Evolutionary conservation across 2,113 vertebrate species (phyloP), one percentile per base, ranked within the genome.

Genomic region (Lycaon pictus): DNA sequence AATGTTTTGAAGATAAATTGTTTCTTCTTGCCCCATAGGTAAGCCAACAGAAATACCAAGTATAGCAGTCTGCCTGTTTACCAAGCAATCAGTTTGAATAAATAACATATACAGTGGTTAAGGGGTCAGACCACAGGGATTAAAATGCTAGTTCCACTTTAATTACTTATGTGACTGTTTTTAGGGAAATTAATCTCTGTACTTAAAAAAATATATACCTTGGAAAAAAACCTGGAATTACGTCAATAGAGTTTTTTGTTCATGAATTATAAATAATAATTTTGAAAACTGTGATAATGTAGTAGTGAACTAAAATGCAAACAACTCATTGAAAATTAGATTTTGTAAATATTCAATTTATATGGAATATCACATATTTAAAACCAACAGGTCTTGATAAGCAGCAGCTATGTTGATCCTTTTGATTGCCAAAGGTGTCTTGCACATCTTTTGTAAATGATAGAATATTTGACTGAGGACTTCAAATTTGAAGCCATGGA

Each of bases 301-400:
- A 87, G 56, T 60, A 22, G 10, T 37, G 15, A 63, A 29, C 69
- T 80, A 43, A 97, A 69, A 97, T 72, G 76, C 12, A 76, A 63
- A 58, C 22, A 87, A 96, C 67, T 71, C 23, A 96, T 17, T 96
- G 15, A 60, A 82, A 87, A 96, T 43, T 88, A 95, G 74, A 11
- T 97, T 29, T 82, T 91, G 90, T 89, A 23, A 74, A 90, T 97
- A 97, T 97, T 60, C 51, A 29, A 6, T 51, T 88, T 51, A 81
- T 51, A 25, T 11, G 27, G 62, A 88, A 19, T 29, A 88, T 72
- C 63, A 94, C 13, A 79, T 97, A 96, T 95, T 92, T 97, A 53
- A 98, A 97, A 95, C 8, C 72, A 97, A 86, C 72, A 95, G 56
- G 51, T 51, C 19, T 65, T 65, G 35, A 92, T 86, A 97, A 96